These are phyloP conservation scores for Diceros bicornis DNA, from an alignment of 2,797 vertebrate species.

Conservation along the genomic window DNA sequence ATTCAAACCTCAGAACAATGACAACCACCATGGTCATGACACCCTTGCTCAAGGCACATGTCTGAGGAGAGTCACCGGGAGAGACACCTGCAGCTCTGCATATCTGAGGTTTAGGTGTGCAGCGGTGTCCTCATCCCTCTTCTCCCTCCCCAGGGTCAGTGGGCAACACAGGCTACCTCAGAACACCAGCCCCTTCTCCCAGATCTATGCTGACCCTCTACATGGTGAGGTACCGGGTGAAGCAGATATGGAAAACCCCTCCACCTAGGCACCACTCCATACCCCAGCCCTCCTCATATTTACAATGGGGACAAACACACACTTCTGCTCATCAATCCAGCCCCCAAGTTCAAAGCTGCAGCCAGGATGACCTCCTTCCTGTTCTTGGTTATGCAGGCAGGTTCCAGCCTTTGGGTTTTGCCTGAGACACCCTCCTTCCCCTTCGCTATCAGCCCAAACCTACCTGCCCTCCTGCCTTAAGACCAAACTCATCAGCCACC, in stretches of 20 bases:
- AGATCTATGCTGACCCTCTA: not conserved
- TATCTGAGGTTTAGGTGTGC: too few species aligned
- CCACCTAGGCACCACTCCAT: not conserved
- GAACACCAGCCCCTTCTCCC: not conserved
- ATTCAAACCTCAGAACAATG: too few species aligned
- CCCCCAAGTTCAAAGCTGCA: not conserved
- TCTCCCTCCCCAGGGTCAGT: too few species aligned
- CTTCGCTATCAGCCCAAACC: not conserved
- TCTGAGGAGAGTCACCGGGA: too few species aligned
- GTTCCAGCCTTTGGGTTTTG: not conserved
- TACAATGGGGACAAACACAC: not conserved
- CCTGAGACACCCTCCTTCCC: not conserved
- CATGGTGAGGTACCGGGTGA: not conserved
- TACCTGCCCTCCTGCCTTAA: not conserved
- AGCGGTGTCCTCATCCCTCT: too few species aligned
- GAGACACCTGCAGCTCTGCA: too few species aligned
- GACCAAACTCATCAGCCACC: not conserved
- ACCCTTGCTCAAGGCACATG: too few species aligned
- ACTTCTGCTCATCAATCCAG: not conserved
- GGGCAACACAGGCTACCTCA: not conserved
- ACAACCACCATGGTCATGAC: too few species aligned
- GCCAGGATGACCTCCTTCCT: not conserved
- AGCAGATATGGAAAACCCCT: not conserved
- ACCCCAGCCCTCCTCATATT: not conserved
- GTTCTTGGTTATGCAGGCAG: not conserved